Evolutionary conservation across 1,140 invertebrate species (phyloP), one percentile per base, ranked within the genome.

Genomic region (Adelges cooleyi): DNA sequence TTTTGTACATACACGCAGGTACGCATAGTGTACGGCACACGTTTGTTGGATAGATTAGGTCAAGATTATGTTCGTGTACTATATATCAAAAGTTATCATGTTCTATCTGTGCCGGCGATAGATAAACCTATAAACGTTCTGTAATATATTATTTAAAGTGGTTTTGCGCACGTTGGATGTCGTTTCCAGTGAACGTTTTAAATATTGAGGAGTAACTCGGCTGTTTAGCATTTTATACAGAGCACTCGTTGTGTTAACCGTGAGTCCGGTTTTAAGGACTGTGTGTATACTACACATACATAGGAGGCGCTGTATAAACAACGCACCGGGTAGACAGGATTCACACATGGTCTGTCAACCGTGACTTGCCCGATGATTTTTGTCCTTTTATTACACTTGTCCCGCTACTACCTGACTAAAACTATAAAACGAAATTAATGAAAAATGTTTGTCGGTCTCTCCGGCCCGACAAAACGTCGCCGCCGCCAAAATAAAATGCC

Each of bases 291-390:
- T n/a, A n/a, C n/a, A n/a, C n/a, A n/a, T n/a, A n/a, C n/a, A n/a
- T n/a, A n/a, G n/a, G n/a, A n/a, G n/a, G n/a, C n/a, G n/a, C n/a
- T n/a, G n/a, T n/a, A n/a, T n/a, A n/a, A n/a, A n/a, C n/a, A n/a
- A 33, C 29, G 29, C 29, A 33, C 29, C 5, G n/a, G n/a, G n/a
- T n/a, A 33, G 5, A 49, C 56, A 29, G 50, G 27, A 48, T 48
- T 49, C 49, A 59, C 52, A 44, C 36, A 42, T 38, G 65, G 65
- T 49, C 20, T 56, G 69, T 62, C 65, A 67, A 53, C 56, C 66
- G 29, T 68, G 67, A 66, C 67, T 68, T 33, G 23, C 49, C 66
- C 65, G 69, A 72, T 69, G 69, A 70, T 49, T 68, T n/a, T n/a
- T n/a, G n/a, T n/a, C n/a, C n/a, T n/a, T n/a, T n/a, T n/a, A n/a